A percentile compares a stretch with the other conserved stretches of the same genome.
These are phyloP conservation scores for Cybosia mesomella DNA, from an alignment of 2,888 invertebrate genomes.

Conservation along the genomic window DNA sequence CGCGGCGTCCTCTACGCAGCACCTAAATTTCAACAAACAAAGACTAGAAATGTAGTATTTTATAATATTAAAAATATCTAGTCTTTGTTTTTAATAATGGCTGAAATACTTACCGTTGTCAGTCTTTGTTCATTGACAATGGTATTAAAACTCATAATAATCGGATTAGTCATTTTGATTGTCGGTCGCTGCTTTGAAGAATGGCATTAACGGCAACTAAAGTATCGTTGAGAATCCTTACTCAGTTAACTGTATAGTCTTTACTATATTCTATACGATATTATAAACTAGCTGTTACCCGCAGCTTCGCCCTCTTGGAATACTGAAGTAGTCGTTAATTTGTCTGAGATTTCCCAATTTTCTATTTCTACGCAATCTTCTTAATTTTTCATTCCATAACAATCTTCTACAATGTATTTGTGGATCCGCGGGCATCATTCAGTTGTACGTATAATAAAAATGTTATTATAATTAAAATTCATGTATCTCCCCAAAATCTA, in stretches of 20 bases:
- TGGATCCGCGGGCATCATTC: too few relatives aligned
- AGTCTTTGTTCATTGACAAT: background rate
- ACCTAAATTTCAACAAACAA: background rate
- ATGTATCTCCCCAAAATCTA: background rate
- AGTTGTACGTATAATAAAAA: too few relatives aligned
- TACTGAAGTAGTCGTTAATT: too few relatives aligned
- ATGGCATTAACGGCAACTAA: background rate
- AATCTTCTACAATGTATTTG: too few relatives aligned
- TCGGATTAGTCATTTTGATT: conserved; percentile 1
- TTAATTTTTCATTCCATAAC: too few relatives aligned
- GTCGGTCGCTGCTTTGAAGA: background rate
- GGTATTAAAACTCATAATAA: background rate
- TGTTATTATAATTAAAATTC: too few relatives aligned
- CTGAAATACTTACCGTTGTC: conserved; percentile 14
- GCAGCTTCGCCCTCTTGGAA: background rate
- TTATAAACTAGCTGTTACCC: background rate
- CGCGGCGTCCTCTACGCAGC: background rate
- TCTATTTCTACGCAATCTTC: too few relatives aligned
- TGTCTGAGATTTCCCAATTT: too few relatives aligned
- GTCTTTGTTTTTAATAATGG: background rate
- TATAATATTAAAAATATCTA: background rate
- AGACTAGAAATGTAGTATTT: background rate
- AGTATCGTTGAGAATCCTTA: background rate
- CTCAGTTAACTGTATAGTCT: background rate
- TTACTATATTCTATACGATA: background rate